Evolutionary conservation across 35 echinoderm and acorn worm species (phyloP).

Genomic region (Chiridota heheva): DNA sequence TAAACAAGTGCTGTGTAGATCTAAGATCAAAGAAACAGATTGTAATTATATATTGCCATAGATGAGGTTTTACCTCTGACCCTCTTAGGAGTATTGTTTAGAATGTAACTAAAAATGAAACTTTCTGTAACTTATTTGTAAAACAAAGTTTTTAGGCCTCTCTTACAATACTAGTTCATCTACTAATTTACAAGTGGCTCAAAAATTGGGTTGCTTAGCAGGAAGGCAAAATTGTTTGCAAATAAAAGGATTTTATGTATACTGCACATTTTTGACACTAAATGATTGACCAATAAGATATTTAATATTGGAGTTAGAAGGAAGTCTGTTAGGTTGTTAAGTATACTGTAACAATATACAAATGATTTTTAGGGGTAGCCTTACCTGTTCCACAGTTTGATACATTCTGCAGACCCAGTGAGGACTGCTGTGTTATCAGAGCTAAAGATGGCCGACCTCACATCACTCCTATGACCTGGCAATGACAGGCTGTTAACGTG

Average conservation of each 20-base stretch:
- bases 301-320: too few species aligned
- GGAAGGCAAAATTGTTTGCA: too few species aligned
- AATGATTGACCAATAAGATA: too few species aligned
- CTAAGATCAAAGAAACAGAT: conserved; percentile 30
- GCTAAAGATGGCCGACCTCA: conserved; percentile 77
- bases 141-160: too few species aligned
- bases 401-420: conserved; percentile 68
- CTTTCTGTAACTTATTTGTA: too few species aligned
- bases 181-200: too few species aligned
- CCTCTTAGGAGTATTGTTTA: too few species aligned
- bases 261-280: too few species aligned
- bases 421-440: conserved; percentile 91
- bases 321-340: background rate
- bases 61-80: background rate
- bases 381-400: conserved; percentile 98
- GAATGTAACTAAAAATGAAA: too few species aligned
- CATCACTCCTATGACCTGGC: conserved; percentile 84
- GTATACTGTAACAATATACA: background rate
- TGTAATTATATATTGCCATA: background rate
- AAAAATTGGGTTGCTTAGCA: too few species aligned
- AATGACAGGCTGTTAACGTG: conserved; percentile 19
- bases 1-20: conserved; percentile 72
- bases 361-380: background rate
- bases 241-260: too few species aligned
- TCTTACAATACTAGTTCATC: too few species aligned